Evolutionary conservation across 92 coral and sea anemone species (phyloP).

Genomic region (Siderastrea siderea): DNA sequence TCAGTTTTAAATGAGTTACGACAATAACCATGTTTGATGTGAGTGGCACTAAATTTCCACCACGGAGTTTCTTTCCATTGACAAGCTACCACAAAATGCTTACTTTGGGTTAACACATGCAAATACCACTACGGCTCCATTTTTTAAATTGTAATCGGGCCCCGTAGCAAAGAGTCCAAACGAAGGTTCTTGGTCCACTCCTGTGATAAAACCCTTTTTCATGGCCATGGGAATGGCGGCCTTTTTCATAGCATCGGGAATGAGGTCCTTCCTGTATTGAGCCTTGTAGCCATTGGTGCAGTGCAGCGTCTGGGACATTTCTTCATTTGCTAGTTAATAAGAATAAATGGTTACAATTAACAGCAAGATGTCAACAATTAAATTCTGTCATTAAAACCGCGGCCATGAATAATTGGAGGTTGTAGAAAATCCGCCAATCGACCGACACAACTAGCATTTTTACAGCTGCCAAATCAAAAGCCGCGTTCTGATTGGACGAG

Average conservation of each 20-base stretch:
- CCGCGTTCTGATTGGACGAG: too few species aligned
- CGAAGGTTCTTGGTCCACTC: slow-evolving; percentile 69
- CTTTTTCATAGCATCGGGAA: slow-evolving; percentile 86
- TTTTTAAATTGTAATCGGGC: slow-evolving; percentile 68
- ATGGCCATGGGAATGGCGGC: slow-evolving; percentile 85
- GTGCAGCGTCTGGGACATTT: slow-evolving; percentile 77
- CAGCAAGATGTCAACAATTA: too few species aligned
- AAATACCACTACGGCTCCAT: slow-evolving; percentile 83
- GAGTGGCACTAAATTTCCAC: too few species aligned
- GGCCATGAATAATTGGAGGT: too few species aligned
- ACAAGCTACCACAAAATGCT: neutral
- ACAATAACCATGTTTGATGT: too few species aligned
- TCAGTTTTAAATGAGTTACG: too few species aligned
- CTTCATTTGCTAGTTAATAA: neutral
- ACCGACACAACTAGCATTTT: too few species aligned
- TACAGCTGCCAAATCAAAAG: too few species aligned
- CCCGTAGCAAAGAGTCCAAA: slow-evolving; percentile 83
- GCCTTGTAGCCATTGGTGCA: slow-evolving; percentile 87
- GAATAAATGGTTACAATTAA: too few species aligned
- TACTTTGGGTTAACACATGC: slow-evolving; percentile 75
- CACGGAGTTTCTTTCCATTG: neutral
- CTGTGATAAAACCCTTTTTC: slow-evolving; percentile 80
- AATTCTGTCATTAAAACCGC: too few species aligned
- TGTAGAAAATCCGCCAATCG: too few species aligned
- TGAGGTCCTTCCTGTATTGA: slow-evolving; percentile 82